Conservation (phyloP, 2,797 vertebrate genomes). For the Notolabrus celidotus region DNA sequence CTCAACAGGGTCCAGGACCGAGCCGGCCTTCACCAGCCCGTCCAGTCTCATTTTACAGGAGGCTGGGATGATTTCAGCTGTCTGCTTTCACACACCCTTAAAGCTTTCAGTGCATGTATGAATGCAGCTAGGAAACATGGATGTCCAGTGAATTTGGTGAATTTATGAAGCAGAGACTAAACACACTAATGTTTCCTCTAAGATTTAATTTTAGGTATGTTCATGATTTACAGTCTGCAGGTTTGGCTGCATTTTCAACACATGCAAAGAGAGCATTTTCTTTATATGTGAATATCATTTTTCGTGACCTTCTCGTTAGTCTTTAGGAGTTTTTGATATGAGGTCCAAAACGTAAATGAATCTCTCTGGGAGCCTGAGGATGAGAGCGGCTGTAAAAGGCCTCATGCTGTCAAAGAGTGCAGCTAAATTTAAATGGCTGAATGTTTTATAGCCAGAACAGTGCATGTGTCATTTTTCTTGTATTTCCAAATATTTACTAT, state of each 20-base stretch:
- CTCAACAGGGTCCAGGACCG: too few relatives aligned
- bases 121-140: conserved; percentile 26
- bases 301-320: conserved; percentile 30
- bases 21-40: too few relatives aligned
- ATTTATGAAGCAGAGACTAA: conserved; percentile 20
- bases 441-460: conserved; percentile 15
- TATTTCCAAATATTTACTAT: conserved; percentile 35
- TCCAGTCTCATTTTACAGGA: too few relatives aligned
- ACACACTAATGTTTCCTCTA: conserved; percentile 17
- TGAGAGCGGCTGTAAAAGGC: conserved; percentile 12
- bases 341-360: conserved; percentile 51
- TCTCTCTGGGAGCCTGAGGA: conserved; percentile 33
- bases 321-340: conserved; percentile 34
- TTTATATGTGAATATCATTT: conserved; percentile 9
- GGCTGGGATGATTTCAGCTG: too few relatives aligned
- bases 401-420: conserved; percentile 24
- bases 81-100: too few relatives aligned
- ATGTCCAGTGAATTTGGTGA: conserved; percentile 18
- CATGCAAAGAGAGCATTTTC: conserved; percentile 5
- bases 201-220: conserved; percentile 26
- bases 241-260: conserved; percentile 34
- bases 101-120: too few relatives aligned
- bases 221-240: conserved; percentile 26
- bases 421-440: conserved; percentile 12
- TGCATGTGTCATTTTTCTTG: conserved; percentile 15